A percentile compares a stretch with the other conserved stretches of the same genome.
phyloP scores from a whole-genome alignment of 2,113 vertebrate species.

The Pygoscelis antarcticus region DNA sequence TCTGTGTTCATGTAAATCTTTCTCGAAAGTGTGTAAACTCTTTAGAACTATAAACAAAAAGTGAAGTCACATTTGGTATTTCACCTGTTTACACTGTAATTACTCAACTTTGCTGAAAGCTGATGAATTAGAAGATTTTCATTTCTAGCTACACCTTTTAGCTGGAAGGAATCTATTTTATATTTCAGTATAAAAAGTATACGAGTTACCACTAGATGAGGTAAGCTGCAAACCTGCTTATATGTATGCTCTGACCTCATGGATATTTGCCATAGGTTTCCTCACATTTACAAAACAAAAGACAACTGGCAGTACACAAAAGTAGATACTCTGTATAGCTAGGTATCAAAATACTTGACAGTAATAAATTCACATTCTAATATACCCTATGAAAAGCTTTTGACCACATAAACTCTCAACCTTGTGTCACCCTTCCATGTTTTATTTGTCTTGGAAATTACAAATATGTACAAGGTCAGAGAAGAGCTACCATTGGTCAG shows the following conservation, averaged over 20 bases:
- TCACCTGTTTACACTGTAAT: constrained; percentile 63
- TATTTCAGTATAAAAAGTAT: not conserved
- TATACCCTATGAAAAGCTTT: not conserved
- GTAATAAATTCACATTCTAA: not conserved
- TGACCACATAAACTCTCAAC: not conserved
- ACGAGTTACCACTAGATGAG: not conserved
- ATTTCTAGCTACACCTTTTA: constrained; percentile 38
- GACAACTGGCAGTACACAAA: not conserved
- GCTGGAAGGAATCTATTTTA: constrained; percentile 18
- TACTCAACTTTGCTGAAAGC: constrained; percentile 28
- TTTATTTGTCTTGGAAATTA: not conserved
- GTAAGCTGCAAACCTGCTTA: not conserved
- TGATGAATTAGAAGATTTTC: constrained; percentile 30
- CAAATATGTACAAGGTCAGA: not conserved
- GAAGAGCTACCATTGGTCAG: not conserved
- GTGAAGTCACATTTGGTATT: constrained; percentile 51
- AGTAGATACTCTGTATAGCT: not conserved
- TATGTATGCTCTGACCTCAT: not conserved
- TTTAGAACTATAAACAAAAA: constrained; percentile 60
- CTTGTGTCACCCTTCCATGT: not conserved
- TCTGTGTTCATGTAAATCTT: constrained; percentile 65
- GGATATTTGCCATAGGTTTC: not conserved
- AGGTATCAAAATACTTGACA: not conserved
- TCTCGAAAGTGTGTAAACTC: constrained; percentile 58
- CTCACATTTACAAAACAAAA: not conserved